Evolutionary conservation across 2,888 invertebrate genomes (phyloP).

Genomic region (Xanthorhoe spadicearia): DNA sequence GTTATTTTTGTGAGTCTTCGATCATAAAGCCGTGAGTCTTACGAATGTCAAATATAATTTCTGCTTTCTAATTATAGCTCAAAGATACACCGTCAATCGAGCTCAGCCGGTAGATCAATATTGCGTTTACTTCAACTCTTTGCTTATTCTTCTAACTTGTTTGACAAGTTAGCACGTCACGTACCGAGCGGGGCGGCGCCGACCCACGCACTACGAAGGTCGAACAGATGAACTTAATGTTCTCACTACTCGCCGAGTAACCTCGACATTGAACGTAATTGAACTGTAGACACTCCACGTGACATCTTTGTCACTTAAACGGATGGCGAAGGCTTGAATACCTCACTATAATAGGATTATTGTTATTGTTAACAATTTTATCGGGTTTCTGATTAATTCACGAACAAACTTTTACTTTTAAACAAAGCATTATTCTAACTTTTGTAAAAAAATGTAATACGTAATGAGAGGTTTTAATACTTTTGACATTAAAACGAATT

Average conservation of each 20-base stretch:
- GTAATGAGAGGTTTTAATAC: too few species aligned
- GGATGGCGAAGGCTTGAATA: neutral
- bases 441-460: too few species aligned
- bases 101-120: constrained; percentile 2
- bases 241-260: constrained; percentile 9
- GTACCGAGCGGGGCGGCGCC: constrained; percentile 7
- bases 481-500: too few species aligned
- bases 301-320: constrained; percentile 7
- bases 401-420: constrained; percentile 9
- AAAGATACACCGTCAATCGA: constrained; percentile 2
- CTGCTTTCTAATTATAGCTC: neutral
- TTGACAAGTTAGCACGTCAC: constrained; percentile 28
- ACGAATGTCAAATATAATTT: neutral
- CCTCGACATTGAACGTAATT: constrained; percentile 30
- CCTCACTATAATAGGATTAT: neutral
- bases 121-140: constrained; percentile 1
- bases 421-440: neutral
- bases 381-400: neutral
- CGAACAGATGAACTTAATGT: constrained; percentile 23
- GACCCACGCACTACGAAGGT: constrained; percentile 22
- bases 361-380: neutral
- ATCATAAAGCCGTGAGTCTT: neutral
- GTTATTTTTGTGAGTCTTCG: too few species aligned
- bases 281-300: constrained; percentile 3
- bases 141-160: constrained; percentile 16